Evolutionary conservation across 2,888 invertebrate species (phyloP).

Genomic region (Cyclophora punctaria): DNA sequence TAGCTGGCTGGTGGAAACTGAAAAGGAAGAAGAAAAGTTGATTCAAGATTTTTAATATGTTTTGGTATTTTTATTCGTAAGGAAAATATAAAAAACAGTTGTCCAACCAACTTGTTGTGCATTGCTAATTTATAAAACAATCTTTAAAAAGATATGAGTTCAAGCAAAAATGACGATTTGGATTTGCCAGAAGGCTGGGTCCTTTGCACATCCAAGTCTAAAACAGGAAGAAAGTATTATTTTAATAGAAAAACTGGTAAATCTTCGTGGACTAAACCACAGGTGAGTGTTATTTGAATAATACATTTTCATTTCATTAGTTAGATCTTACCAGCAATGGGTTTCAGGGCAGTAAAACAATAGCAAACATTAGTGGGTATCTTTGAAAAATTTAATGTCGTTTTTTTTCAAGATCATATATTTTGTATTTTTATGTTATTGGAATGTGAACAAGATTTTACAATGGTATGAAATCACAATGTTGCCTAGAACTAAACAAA

Average conservation of each 20-base stretch:
- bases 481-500: no score
- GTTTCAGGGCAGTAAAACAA: no score
- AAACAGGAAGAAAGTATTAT: constrained; percentile 61
- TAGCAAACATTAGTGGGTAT: not conserved
- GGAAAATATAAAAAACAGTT: no score
- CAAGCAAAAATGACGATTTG: constrained; percentile 39
- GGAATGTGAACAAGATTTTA: not conserved
- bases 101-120: no score
- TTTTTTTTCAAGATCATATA: not conserved
- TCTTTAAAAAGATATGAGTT: constrained; percentile 39
- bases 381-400: not conserved
- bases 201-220: constrained; percentile 60
- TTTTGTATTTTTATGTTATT: not conserved
- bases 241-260: constrained; percentile 65
- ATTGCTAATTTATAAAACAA: no score
- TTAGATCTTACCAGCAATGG: no score
- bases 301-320: no score
- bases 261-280: constrained; percentile 64
- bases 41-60: no score
- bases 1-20: no score
- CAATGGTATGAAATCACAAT: not conserved
- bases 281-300: constrained; percentile 36
- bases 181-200: constrained; percentile 70
- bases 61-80: no score
- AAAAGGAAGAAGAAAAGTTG: no score